phyloP scores from a whole-genome alignment of 2,797 vertebrate genomes.

The Luscinia megarhynchos region DNA sequence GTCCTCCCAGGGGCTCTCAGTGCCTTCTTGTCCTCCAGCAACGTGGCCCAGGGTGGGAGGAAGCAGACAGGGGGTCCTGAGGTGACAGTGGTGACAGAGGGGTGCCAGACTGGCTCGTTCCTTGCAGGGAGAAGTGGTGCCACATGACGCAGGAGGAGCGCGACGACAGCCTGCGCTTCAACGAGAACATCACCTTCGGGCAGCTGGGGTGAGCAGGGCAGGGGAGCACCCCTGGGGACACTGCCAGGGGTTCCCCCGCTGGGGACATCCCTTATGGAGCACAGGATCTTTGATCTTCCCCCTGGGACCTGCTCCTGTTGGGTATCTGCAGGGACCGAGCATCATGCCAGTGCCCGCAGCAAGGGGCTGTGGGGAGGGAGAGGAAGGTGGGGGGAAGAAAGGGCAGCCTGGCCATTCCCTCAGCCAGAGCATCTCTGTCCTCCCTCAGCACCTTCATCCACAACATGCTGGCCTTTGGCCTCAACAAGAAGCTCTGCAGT shows the following conservation, averaged over 20 bases:
- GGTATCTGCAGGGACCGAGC: rapidly evolving
- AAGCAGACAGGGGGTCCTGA: background rate
- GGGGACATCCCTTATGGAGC: background rate
- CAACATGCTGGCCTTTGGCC: constrained; percentile 96
- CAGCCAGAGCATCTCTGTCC: background rate
- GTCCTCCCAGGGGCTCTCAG: background rate
- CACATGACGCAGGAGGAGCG: constrained; percentile 97
- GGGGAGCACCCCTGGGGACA: background rate
- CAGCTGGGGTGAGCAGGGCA: constrained; percentile 89
- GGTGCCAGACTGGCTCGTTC: background rate
- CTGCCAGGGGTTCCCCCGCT: rapidly evolving
- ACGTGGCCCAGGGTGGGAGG: background rate
- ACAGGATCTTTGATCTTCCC: background rate
- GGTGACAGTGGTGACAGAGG: background rate
- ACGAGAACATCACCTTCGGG: constrained; percentile 97
- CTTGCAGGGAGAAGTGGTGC: constrained; percentile 95
- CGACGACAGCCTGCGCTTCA: constrained; percentile 91
- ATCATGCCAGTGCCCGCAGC: rapidly evolving
- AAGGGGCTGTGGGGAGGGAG: background rate
- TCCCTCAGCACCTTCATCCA: constrained; percentile 92
- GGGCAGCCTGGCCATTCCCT: background rate
- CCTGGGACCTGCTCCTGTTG: background rate
- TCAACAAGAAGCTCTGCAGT: constrained; percentile 92
- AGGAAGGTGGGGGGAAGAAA: background rate
- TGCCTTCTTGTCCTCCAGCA: background rate